Conservation (phyloP, 35 echinoderm and acorn worm species). For the Amphiura filiformis region DNA sequence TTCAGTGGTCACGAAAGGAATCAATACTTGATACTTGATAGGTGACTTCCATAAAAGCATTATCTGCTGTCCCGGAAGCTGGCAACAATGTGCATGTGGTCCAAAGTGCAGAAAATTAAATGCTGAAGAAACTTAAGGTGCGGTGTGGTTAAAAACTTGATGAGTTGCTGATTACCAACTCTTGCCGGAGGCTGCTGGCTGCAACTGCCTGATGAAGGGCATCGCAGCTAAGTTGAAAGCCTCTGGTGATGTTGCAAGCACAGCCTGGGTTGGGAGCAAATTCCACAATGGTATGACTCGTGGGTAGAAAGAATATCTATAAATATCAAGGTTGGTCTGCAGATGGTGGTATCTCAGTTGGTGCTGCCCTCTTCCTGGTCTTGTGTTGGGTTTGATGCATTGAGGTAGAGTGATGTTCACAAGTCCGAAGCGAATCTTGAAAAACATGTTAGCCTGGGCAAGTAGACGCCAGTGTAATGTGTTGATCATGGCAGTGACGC, state of each 20-base stretch:
- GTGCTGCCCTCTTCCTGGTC: constrained; percentile 1
- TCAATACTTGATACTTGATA: background rate
- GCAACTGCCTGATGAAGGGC: background rate
- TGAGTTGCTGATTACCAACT: background rate
- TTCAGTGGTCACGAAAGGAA: background rate
- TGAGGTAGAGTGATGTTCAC: constrained; percentile 4
- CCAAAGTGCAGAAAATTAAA: background rate
- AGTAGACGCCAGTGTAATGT: no score
- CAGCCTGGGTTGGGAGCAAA: background rate
- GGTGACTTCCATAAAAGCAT: constrained; percentile 1
- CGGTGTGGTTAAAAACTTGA: background rate
- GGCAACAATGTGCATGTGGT: background rate
- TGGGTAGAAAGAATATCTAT: background rate
- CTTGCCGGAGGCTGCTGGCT: background rate
- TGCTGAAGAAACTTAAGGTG: background rate
- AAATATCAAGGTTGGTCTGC: background rate
- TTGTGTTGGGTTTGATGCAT: background rate
- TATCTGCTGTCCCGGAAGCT: background rate
- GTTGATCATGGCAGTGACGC: no score
- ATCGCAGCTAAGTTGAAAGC: background rate
- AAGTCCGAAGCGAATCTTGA: constrained; percentile 17
- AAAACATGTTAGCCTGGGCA: background rate
- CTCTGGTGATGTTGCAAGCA: background rate
- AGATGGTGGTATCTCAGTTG: constrained; percentile 4
- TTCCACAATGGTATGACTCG: background rate